A percentile compares a stretch with the other conserved stretches of the same genome.
Conservation (phyloP, 2,797 vertebrate genomes). For the Alauda arvensis region DNA sequence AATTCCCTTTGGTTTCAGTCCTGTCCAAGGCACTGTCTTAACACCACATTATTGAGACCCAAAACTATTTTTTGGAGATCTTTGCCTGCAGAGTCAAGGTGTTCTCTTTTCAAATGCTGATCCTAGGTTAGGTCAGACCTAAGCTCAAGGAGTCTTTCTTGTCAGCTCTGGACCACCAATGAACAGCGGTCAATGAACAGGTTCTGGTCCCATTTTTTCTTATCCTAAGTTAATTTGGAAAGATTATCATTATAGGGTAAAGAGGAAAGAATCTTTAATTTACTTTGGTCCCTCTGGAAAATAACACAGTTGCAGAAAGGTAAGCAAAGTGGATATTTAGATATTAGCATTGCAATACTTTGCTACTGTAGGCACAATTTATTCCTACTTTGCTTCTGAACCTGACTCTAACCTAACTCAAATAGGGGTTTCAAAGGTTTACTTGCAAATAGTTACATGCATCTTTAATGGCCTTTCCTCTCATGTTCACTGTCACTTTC, state of each 20-base stretch:
- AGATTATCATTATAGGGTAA: background rate
- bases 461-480: conserved; percentile 53
- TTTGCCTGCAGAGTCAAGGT: background rate
- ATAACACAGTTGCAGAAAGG: background rate
- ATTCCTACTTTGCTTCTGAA: background rate
- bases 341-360: background rate
- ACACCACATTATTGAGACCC: background rate
- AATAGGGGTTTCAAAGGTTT: conserved; percentile 49
- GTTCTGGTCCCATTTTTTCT: background rate
- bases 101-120: background rate
- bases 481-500: conserved; percentile 52
- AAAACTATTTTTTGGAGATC: background rate
- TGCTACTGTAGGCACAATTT: background rate
- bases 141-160: background rate
- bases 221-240: background rate
- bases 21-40: background rate
- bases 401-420: background rate
- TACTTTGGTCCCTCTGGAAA: background rate
- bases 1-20: background rate
- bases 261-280: background rate
- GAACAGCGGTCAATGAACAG: background rate
- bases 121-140: background rate
- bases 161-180: background rate
- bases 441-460: conserved; percentile 55
- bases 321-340: background rate